Evolutionary conservation across 2,797 vertebrate genomes (phyloP), one percentile per base, ranked within the genome.

Genomic region (Paratrypauchen microcephalus): DNA sequence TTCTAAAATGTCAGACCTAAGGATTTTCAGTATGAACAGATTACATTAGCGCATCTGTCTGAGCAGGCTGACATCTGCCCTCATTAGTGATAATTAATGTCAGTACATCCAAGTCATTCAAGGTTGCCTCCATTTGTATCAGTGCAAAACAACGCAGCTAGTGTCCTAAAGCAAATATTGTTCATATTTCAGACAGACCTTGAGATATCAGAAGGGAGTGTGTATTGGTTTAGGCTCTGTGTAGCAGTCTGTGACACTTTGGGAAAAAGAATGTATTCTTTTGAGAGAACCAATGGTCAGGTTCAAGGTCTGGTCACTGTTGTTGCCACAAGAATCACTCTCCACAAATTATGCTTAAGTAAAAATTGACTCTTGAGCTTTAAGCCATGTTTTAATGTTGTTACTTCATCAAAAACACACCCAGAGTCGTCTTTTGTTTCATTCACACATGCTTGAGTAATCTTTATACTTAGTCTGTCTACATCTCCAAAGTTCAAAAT

Each of bases 281-380:
- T 73, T 55, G 72, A 26, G 45, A 57, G 23, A 64, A 23, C 65
- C 48, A 19, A 36, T 52, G 21, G 71, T 65, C 2, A 65, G 69
- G 62, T 83, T 83, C 77, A 80, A 80, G 80, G 77, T 77, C 74
- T 67, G 73, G 58, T 26, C 60, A 39, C 66, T 23, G 76, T 30
- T 3, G 24, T 13, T 41, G 13, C 15, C 39, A 12, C 12, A 41
- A 4, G 12, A 41, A 41, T 45, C 41, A 15, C 39, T 13, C 41
- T 41, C 39, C 39, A 41, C 13, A 41, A 41, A 15, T 2, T 12
- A 12, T 3, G 41, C 15, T 45, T 45, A 45, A 8, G 0, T 36
- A 36, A 36, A 36, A 36, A 36, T 36, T 9, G 32, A 36, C 8
- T 36, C 2, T 36, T 36, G 32, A 36, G 32, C 32, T 36, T 36